A percentile compares a stretch with the other conserved stretches of the same genome.
phyloP scores from a whole-genome alignment of 2,113 vertebrate species.

The Bothrops jararaca region DNA sequence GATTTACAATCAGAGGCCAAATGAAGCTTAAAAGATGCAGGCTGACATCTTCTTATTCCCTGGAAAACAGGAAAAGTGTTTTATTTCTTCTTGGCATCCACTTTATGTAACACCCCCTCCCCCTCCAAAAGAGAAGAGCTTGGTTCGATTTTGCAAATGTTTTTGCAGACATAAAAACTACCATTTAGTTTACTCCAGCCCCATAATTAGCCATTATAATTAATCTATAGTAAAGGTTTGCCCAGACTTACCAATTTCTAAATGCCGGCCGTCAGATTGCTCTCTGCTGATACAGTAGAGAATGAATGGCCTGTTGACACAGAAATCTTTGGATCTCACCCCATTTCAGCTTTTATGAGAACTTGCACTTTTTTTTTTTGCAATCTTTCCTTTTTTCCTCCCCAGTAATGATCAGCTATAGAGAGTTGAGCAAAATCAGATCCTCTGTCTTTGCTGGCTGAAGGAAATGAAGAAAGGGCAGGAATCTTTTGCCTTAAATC shows the following conservation, averaged over 20 bases:
- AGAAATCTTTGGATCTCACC: slow-evolving; percentile 33
- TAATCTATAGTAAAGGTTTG: slow-evolving; percentile 57
- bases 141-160: slow-evolving; percentile 39
- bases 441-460: slow-evolving; percentile 15
- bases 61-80: not conserved
- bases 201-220: slow-evolving; percentile 59
- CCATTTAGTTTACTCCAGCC: slow-evolving; percentile 59
- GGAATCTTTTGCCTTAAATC: not conserved
- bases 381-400: not conserved
- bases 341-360: slow-evolving; percentile 10
- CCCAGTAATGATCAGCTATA: not conserved
- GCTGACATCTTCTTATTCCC: not conserved
- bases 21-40: too few species aligned
- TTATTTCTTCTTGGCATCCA: not conserved
- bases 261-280: slow-evolving; percentile 52
- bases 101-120: not conserved
- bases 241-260: slow-evolving; percentile 56
- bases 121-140: slow-evolving; percentile 16
- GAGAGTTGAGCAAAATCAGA: not conserved
- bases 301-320: slow-evolving; percentile 16
- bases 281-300: slow-evolving; percentile 36
- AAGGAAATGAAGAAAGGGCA: not conserved
- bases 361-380: not conserved
- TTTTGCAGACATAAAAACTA: slow-evolving; percentile 48
- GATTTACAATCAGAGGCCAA: too few species aligned